These are phyloP conservation scores for Agrotis puta DNA, from an alignment of 2,888 invertebrate genomes.

Conservation along the genomic window DNA sequence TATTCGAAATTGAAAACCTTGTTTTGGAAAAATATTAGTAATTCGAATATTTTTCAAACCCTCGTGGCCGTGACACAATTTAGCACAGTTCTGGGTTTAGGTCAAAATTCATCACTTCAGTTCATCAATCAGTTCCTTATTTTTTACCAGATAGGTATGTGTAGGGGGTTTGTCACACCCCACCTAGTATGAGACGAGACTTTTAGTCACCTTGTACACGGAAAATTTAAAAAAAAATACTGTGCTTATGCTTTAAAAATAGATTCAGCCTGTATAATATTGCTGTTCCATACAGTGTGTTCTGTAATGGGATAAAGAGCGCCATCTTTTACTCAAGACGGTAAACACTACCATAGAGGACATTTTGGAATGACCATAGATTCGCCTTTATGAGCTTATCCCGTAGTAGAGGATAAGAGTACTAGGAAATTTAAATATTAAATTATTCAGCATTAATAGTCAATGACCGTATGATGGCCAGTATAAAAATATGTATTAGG, in stretches of 20 bases:
- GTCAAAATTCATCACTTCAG: neutral
- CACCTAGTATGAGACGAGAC: too few species aligned
- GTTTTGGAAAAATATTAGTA: neutral
- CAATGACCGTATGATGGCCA: conserved; percentile 44
- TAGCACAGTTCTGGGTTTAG: neutral
- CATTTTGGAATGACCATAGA: conserved; percentile 15
- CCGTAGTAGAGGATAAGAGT: conserved; percentile 12
- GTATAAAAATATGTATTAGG: conserved; percentile 33
- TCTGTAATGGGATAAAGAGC: conserved; percentile 2
- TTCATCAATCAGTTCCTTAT: too few species aligned
- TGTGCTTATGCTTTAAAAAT: too few species aligned
- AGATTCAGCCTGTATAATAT: neutral
- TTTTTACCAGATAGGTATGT: too few species aligned
- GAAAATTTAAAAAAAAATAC: too few species aligned
- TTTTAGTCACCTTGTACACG: too few species aligned
- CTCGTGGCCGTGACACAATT: neutral
- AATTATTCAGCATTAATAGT: conserved; percentile 44
- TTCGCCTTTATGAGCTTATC: conserved; percentile 19
- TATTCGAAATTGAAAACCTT: neutral
- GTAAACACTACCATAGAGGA: neutral
- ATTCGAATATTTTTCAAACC: neutral
- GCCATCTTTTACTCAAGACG: conserved; percentile 34
- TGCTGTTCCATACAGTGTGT: neutral
- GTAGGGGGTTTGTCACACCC: too few species aligned
- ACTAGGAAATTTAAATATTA: conserved; percentile 20